A percentile compares a stretch with the other conserved stretches of the same genome.
Conservation (phyloP, 2,888 invertebrate genomes). For the Disparrhopalites patrizii region DNA sequence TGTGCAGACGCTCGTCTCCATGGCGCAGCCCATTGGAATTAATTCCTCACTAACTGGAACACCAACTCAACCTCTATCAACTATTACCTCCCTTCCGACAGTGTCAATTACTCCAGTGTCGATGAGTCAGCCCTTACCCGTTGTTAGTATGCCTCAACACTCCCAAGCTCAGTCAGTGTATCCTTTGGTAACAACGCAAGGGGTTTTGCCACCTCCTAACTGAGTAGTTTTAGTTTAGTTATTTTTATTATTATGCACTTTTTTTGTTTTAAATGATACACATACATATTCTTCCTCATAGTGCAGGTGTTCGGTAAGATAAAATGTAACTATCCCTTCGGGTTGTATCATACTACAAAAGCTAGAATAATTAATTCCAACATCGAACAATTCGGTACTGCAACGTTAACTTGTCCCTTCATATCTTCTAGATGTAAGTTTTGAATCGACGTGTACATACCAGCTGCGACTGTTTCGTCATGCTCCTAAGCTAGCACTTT, state of each 20-base stretch:
- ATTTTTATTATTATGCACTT: background rate
- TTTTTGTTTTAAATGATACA: background rate
- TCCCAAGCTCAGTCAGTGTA: conserved; percentile 37
- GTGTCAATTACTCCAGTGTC: conserved; percentile 43
- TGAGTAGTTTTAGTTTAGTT: background rate
- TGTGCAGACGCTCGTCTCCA: conserved; percentile 42
- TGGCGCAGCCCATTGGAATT: conserved; percentile 45
- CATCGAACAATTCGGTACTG: no score
- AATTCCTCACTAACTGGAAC: conserved; percentile 39
- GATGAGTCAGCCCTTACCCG: conserved; percentile 42
- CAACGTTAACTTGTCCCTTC: no score
- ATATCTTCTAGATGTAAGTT: no score
- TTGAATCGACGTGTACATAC: no score
- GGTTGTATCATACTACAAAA: no score
- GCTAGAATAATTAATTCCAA: no score
- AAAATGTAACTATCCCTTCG: no score
- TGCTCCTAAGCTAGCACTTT: no score
- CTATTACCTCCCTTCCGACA: conserved; percentile 37
- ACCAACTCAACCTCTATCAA: conserved; percentile 42
- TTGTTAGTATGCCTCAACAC: conserved; percentile 43
- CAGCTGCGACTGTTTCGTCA: no score
- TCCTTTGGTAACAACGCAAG: conserved; percentile 44
- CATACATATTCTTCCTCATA: no score
- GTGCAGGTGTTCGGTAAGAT: no score
- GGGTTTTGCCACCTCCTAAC: conserved; percentile 37